These are phyloP conservation scores for Eurosta solidaginis DNA, from an alignment of 1,140 invertebrate species.

Conservation along the genomic window DNA sequence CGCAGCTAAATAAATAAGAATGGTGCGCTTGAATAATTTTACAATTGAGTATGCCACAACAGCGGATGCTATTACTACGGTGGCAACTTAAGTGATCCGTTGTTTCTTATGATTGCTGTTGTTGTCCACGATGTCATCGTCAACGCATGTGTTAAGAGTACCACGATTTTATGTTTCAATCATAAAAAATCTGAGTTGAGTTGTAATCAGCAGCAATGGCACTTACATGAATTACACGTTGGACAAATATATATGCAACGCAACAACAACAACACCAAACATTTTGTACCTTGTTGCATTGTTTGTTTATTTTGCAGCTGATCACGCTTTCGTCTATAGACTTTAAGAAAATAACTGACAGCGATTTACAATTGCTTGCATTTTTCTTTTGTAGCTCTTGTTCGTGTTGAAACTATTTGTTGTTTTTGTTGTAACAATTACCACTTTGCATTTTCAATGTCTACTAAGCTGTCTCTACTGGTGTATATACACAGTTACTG, in stretches of 20 bases:
- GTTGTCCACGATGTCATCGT: neutral
- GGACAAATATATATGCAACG: neutral
- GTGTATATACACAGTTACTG: neutral
- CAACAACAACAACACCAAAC: neutral
- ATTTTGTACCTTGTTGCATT: neutral
- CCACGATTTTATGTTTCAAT: conserved; percentile 16
- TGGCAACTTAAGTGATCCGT: conserved; percentile 1
- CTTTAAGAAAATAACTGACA: neutral
- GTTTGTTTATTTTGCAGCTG: neutral
- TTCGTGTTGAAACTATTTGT: neutral
- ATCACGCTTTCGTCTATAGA: neutral
- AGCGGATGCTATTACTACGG: neutral
- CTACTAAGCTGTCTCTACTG: neutral
- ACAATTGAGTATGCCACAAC: neutral
- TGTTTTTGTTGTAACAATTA: conserved; percentile 1
- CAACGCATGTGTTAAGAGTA: neutral
- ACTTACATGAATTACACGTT: conserved; percentile 4
- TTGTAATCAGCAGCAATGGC: neutral
- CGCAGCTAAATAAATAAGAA: neutral
- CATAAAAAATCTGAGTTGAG: conserved; percentile 5
- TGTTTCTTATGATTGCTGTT: neutral
- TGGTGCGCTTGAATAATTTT: neutral
- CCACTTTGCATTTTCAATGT: conserved; percentile 21
- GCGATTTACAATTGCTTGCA: too few relatives aligned
- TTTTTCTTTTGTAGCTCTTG: too few relatives aligned